These are phyloP conservation scores for Dendrocopos noguchii DNA, from an alignment of 2,113 vertebrate genomes.

Conservation along the genomic window DNA sequence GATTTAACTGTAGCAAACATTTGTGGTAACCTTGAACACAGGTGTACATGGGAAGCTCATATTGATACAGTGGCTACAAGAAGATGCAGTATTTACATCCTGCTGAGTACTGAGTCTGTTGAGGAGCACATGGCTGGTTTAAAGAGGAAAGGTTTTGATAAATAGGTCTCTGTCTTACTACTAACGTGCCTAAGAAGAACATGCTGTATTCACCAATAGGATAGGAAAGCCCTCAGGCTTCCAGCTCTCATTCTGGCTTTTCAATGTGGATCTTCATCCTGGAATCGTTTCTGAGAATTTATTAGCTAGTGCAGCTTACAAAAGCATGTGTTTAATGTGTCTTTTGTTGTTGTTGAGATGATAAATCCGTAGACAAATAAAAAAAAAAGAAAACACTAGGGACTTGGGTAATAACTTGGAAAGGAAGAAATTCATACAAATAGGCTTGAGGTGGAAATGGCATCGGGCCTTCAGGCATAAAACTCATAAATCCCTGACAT, in stretches of 20 bases:
- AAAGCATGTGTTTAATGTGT: constrained; percentile 23
- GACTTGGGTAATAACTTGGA: background rate
- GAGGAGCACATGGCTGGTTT: background rate
- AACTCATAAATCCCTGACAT: background rate
- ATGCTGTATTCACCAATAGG: constrained; percentile 12
- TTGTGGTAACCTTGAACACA: background rate
- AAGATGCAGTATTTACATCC: background rate
- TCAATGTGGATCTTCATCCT: constrained; percentile 1
- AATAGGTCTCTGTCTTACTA: constrained; percentile 27
- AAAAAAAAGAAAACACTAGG: background rate
- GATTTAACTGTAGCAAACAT: background rate
- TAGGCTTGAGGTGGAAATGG: background rate
- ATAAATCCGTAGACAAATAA: background rate
- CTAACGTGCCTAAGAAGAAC: background rate
- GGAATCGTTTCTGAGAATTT: background rate
- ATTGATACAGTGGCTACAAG: background rate
- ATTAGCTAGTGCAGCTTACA: background rate
- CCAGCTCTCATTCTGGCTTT: background rate
- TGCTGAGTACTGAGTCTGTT: background rate
- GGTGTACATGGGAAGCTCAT: background rate
- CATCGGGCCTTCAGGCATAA: background rate
- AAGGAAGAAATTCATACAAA: constrained; percentile 46
- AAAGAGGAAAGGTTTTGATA: constrained; percentile 29
- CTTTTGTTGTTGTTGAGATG: background rate
- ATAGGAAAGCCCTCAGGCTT: constrained; percentile 39